Conservation (phyloP, 2,888 invertebrate genomes). For the Alviniconcha strummeri region DNA sequence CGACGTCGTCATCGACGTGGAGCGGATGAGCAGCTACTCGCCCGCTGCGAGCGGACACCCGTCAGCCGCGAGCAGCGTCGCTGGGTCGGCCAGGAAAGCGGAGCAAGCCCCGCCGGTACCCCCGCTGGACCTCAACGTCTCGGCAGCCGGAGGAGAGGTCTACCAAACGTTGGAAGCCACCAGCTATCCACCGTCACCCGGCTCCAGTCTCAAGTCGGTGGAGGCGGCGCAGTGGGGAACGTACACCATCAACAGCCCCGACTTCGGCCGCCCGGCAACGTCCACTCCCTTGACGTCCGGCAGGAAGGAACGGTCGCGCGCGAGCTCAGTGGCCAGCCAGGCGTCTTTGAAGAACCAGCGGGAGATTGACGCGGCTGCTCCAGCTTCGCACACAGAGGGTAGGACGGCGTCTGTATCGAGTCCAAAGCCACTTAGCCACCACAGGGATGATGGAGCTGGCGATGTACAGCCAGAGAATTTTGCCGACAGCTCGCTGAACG, state of each 20-base stretch:
- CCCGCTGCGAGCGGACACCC: conserved; percentile 1
- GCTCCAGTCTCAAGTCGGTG: conserved; percentile 16
- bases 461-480: neutral
- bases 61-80: neutral
- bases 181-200: conserved; percentile 11
- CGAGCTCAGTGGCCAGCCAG: conserved; percentile 3
- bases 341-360: neutral
- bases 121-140: neutral
- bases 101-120: neutral
- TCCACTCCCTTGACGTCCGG: conserved; percentile 4
- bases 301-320: neutral
- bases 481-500: too few relatives aligned
- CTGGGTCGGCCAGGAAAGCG: neutral
- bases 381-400: neutral
- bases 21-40: neutral
- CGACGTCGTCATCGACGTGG: conserved; percentile 24
- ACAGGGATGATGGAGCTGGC: neutral
- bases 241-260: neutral
- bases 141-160: neutral
- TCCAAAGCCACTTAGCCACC: neutral
- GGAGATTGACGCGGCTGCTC: neutral
- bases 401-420: neutral
- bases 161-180: conserved; percentile 8
- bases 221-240: neutral
- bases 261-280: neutral